phyloP scores from a whole-genome alignment of 2,113 vertebrate species.

The Origma solitaria region DNA sequence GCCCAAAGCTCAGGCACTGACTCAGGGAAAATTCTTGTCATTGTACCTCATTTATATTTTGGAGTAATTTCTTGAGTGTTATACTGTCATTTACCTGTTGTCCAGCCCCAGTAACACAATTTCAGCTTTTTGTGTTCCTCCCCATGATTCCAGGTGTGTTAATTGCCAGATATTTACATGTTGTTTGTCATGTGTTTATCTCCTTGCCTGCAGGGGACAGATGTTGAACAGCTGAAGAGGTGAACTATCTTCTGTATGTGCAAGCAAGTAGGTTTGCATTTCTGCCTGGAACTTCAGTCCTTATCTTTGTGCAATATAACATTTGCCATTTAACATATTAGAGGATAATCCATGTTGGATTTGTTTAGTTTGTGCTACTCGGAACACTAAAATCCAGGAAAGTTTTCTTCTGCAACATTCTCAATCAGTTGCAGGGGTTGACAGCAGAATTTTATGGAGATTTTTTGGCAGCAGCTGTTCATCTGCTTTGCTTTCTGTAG shows the following conservation, averaged over 20 bases:
- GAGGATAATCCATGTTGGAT: not conserved
- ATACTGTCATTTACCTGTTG: not conserved
- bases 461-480: not conserved
- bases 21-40: not conserved
- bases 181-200: not conserved
- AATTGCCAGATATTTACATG: not conserved
- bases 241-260: not conserved
- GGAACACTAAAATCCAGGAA: not conserved
- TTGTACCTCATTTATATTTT: not conserved
- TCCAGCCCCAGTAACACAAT: not conserved
- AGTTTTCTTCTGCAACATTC: not conserved
- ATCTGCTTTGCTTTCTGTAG: not conserved
- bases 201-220: not conserved
- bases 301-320: not conserved
- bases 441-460: not conserved
- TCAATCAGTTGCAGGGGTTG: not conserved
- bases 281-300: not conserved
- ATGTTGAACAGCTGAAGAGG: not conserved
- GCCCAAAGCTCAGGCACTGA: not conserved
- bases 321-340: not conserved
- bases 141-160: not conserved
- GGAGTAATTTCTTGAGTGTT: not conserved
- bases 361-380: not conserved
- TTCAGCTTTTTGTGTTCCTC: not conserved
- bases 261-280: not conserved